Evolutionary conservation across 2,888 invertebrate genomes (phyloP), one percentile per base, ranked within the genome.

Genomic region (Ectobius pallidus): DNA sequence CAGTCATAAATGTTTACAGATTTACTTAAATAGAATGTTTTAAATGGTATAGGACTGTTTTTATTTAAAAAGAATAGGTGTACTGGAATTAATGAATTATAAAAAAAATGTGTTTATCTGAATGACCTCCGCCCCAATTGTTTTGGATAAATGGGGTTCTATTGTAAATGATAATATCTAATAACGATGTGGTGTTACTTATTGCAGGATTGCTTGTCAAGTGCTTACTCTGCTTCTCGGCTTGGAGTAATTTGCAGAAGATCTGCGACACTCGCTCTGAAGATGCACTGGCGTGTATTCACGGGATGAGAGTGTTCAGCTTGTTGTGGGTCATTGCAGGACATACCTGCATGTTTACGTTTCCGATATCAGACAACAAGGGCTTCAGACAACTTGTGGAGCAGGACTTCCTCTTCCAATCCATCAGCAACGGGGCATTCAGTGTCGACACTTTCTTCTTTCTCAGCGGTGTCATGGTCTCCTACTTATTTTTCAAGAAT

Each of bases 161-260:
- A n/a, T n/a, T n/a, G n/a, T n/a, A n/a, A n/a, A n/a, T n/a, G n/a
- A n/a, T n/a, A n/a, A n/a, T n/a, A n/a, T n/a, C n/a, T n/a, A n/a
- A n/a, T n/a, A n/a, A n/a, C n/a, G n/a, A n/a, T n/a, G n/a, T n/a
- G n/a, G n/a, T n/a, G n/a, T n/a, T n/a, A n/a, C n/a, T n/a, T n/a
- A n/a, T 49, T 55, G 44, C 65, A 74, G 74, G 70, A 4, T n/a
- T 55, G 27, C 7, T 25, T 2, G n/a, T 88, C 49, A 87, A 87
- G 79, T 81, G 92, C 73, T 82, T 94, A 74, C 81, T 93, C 74
- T 91, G 92, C 42, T 94, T 94, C 83, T 92, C 93, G 14, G 88
- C 81, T n/a, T 73, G 80, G 27, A 61, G 80, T 6, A 81, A 81
- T 74, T 18, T 81, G 7, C 79, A 78, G 3, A 81, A 80, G 75